These are phyloP conservation scores for Orchesellides sinensis DNA, from an alignment of 2,888 invertebrate species.

Conservation along the genomic window DNA sequence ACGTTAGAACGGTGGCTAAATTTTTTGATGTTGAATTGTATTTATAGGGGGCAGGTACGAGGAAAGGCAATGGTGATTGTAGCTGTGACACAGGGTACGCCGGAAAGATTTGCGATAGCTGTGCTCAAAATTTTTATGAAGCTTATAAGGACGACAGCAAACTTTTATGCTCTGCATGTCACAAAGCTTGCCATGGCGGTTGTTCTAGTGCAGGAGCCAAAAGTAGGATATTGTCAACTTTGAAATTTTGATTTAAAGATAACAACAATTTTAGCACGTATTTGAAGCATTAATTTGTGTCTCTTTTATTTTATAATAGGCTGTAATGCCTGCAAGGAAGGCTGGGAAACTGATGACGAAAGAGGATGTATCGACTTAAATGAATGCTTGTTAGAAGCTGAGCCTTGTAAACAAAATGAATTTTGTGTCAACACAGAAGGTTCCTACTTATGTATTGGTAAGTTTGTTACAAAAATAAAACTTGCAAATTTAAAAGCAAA, in stretches of 20 bases:
- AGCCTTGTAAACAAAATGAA: conserved; percentile 81
- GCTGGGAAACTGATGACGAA: conserved; percentile 85
- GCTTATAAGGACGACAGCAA: conserved; percentile 86
- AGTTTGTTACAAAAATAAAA: conserved; percentile 59
- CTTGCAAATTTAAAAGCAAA: neutral
- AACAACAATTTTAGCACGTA: neutral
- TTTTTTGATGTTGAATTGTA: neutral
- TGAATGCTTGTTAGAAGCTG: conserved; percentile 84
- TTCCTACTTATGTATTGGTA: conserved; percentile 85
- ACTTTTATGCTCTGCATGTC: conserved; percentile 87
- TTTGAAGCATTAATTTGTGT: neutral
- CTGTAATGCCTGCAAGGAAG: conserved; percentile 83
- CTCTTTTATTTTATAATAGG: conserved; percentile 76
- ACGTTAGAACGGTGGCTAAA: neutral
- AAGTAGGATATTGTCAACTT: conserved; percentile 77
- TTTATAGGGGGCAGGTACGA: conserved; percentile 88
- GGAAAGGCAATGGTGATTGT: conserved; percentile 95
- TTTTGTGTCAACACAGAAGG: conserved; percentile 95
- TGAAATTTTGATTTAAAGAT: neutral
- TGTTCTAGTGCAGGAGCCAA: conserved; percentile 87
- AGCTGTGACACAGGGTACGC: conserved; percentile 89
- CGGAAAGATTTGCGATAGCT: conserved; percentile 88
- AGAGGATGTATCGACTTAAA: conserved; percentile 90
- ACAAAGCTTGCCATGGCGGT: conserved; percentile 85
- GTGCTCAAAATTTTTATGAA: conserved; percentile 85